Evolutionary conservation across 2,888 invertebrate species (phyloP), one percentile per base, ranked within the genome.

Genomic region (Andrena haemorrhoa): DNA sequence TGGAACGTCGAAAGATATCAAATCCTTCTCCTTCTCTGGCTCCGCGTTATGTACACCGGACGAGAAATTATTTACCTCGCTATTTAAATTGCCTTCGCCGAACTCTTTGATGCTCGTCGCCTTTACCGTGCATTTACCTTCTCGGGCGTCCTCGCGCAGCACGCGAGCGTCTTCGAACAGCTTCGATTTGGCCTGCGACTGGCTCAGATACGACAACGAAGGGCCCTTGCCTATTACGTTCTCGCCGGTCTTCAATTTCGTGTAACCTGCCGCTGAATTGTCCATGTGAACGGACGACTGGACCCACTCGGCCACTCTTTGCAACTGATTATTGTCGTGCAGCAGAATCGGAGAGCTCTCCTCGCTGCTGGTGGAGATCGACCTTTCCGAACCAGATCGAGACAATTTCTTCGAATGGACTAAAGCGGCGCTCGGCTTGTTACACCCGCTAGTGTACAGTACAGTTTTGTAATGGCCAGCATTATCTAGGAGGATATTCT

Each of bases 401-500:
- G 88, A 88, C 7, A 91, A 84, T 73, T 93, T 93, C 2, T 90
- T 91, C 0, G 89, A 76, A 70, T 93, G 94, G 1, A 94, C 93
- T 58, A 93, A 78, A 5, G 92, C 92, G 2, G 92, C 90, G 61
- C 88, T 93, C 7, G 92, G 89, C 49, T 89, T 89, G 33, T 86
- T 91, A 60, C 70, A 85, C 0, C 90, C 90, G 58, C 92, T 94
- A 31, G 96, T 96, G 89, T 97, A 97, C 56, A 97, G 94, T 47
- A 97, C 96, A 0, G 97, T 97, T 16, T 96, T 96, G 35, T 96
- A 95, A 61, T 96, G 96, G 87, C 97, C 96, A 47, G 96, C 96
- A 89, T 97, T 97, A 93, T 97, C 97, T 31, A 97, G 94, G 5
- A 97, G 94, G 89, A 97, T 97, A 92, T 97, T 97, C 91, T 96